Evolutionary conservation across 2,888 invertebrate genomes (phyloP), one percentile per base, ranked within the genome.

Genomic region (Mellilla xanthometata): DNA sequence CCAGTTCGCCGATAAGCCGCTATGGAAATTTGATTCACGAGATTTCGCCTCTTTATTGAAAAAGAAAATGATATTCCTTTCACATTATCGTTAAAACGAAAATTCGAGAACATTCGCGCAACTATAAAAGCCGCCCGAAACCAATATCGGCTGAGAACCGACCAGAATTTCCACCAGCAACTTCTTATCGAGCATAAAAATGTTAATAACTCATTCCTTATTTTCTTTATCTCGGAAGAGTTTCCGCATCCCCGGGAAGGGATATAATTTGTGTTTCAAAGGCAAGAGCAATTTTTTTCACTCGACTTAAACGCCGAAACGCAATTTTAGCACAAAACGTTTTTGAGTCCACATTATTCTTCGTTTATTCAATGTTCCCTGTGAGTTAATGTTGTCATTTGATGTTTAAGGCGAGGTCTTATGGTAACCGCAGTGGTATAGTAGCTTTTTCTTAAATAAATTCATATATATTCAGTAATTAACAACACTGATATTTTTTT

Each of bases 241-340:
- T 57, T 57, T 41, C 40, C 44, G 34, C 43, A 46, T 48, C 38
- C 41, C n/a, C 23, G 28, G 39, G 42, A 57, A 56, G 32, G 57
- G 58, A 62, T 59, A 56, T 56, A 60, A 62, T 62, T 59, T 58
- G 53, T 54, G 41, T 54, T 60, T 56, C 52, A 58, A 59, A 61
- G 52, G 49, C 34, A 44, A 50, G 52, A 42, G 32, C 44, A 43
- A 51, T 57, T 60, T 58, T 54, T 55, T 29, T 46, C 30, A 9
- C 39, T 33, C 9, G 42, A 54, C 47, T 46, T 34, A 19, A 53
- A 45, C 32, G 38, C 40, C 53, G 24, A 42, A 48, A 36, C 42
- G 38, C 47, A 52, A 50, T 52, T 49, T 50, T 35, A 27, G 28
- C 44, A 47, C 40, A 41, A 48, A 56, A 46, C 46, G 52, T 30